Evolutionary conservation across 1,140 invertebrate species (phyloP), one percentile per base, ranked within the genome.

Genomic region (Zaprionus africanus): DNA sequence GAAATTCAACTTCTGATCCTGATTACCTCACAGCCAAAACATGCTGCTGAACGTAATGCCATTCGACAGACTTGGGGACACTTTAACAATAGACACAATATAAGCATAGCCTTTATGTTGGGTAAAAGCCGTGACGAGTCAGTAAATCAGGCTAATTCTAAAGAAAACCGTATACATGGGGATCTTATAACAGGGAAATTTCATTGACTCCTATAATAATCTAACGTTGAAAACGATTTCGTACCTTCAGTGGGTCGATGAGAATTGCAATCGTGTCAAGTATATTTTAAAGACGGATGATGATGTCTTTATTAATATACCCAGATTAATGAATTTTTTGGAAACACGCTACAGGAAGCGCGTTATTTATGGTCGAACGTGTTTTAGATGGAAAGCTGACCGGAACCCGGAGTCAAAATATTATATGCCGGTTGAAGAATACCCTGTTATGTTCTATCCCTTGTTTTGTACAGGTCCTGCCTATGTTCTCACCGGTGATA

Each of bases 231-330:
- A 98, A 93, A 97, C 96, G 5, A 95, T 98, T 24, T 97, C 97
- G 12, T 96, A 96, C 87, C 93, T 98, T 56, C 96, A 98, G 91
- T 97, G 97, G 97, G 94, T 96, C 0, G 95, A 96, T 81, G 95
- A 94, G 60, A 96, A 97, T 84, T 98, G 97, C 91, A 94, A 95
- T 17, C 94, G 94, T 60, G 96, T 95, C 26, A 94, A 94, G 72
- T 97, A 95, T 81, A 92, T 98, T 53, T 93, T 98, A 34, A 98
- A 98, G 93, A 97, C 96, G 0, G 97, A 98, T 91, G 97, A 98
- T 91, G 97, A 98, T 92, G 97, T 98, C 97, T 98, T 98, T 87
- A 97, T 98, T 41, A 97, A 98, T 93, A 94, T 98, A 67, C 95
- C 95, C 51, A 94, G 95, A 34, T 93, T 98, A 46, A 92, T 97